Evolutionary conservation across 1,140 invertebrate species (phyloP), one percentile per base, ranked within the genome.

Genomic region (Drosophila nigromelanica): DNA sequence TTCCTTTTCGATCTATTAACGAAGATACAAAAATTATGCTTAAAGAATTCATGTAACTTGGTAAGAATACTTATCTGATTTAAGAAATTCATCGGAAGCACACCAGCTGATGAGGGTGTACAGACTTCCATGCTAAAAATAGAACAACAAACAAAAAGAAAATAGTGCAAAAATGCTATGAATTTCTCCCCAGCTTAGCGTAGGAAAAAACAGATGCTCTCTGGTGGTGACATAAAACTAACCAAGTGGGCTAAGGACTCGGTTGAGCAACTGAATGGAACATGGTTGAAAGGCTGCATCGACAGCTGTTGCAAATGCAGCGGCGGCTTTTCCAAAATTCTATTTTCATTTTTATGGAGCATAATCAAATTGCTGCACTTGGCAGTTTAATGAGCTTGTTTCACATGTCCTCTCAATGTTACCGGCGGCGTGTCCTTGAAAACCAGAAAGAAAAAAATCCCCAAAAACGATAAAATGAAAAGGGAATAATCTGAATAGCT

Each of bases 351-450:
- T 80, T 87, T 71, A 81, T 68, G 59, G 43, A 58, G 52, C 78
- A 78, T 69, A 74, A 86, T 80, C 81, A 71, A 78, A 81, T 81
- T 62, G 59, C 52, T 62, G 78, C 78, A 87, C 76, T 81, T 87
- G 75, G 55, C 70, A 78, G 50, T 81, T 87, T 86, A 86, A 86
- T 86, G 82, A 86, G 82, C 66, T 81, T 80, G 66, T 87, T 75
- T 73, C 74, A 75, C 78, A 86, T 72, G 77, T 63, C 60, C 56
- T 52, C 21, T 40, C 30, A 43, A 39, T 37, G 47, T 42, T 40
- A 15, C 15, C 35, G 24, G 45, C 42, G 35, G n/a, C 10, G 47
- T 52, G 47, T 52, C 56, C 66, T 69, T 61, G 27, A 30, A 33
- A 42, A 11, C 6, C 33, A 10, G 7, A 35, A 10, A 10, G 7